These are phyloP conservation scores for Poecilia velifera DNA, from an alignment of 2,797 vertebrate species.

Conservation along the genomic window DNA sequence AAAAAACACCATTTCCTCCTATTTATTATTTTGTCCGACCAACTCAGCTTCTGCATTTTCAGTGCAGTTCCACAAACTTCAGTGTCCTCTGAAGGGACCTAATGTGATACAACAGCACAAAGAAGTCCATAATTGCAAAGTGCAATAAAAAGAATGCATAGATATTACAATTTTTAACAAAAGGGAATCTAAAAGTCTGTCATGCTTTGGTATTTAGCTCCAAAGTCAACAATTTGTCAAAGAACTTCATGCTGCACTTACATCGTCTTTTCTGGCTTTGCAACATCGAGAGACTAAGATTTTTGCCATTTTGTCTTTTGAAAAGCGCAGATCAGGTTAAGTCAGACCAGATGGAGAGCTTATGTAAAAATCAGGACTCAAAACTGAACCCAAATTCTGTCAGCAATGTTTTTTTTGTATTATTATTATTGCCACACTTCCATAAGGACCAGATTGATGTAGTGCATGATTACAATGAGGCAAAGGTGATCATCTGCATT, in stretches of 20 bases:
- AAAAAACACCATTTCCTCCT: neutral
- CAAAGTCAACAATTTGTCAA: neutral
- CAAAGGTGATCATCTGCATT: neutral
- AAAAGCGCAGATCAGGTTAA: neutral
- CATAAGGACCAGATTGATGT: neutral
- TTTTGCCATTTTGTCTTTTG: neutral
- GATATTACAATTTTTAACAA: neutral
- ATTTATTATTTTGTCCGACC: neutral
- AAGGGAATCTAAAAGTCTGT: neutral
- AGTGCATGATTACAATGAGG: neutral
- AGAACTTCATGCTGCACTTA: neutral
- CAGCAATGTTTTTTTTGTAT: neutral
- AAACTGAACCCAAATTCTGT: neutral
- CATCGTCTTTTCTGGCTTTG: neutral
- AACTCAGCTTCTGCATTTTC: neutral
- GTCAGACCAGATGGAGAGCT: neutral
- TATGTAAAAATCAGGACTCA: neutral
- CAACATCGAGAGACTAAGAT: neutral
- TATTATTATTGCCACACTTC: neutral
- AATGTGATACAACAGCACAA: neutral
- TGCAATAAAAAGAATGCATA: neutral
- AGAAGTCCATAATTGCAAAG: neutral
- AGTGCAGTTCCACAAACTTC: neutral
- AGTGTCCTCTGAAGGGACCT: neutral
- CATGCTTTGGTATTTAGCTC: neutral